Conservation (phyloP, 2,113 vertebrate genomes). For the Dasyornis broadbenti region DNA sequence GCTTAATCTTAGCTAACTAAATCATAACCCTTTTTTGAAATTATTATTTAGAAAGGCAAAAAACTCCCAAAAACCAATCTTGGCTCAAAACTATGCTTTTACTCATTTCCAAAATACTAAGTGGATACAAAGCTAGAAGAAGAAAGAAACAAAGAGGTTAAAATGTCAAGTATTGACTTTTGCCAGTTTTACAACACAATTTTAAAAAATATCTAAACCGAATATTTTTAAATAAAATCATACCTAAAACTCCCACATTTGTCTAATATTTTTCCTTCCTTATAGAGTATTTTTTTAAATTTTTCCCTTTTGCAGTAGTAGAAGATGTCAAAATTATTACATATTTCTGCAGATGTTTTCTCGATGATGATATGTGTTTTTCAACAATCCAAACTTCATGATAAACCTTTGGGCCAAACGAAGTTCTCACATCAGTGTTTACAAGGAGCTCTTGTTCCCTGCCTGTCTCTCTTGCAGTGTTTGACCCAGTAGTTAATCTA, state of each 20-base stretch:
- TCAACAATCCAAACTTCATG: background rate
- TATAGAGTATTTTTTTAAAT: background rate
- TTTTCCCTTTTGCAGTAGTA: background rate
- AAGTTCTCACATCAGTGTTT: background rate
- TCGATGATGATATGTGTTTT: background rate
- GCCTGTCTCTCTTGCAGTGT: background rate
- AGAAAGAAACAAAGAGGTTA: background rate
- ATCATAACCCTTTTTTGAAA: fast-evolving
- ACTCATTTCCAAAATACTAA: background rate
- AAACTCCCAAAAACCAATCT: fast-evolving
- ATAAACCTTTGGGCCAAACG: background rate
- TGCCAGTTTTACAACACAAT: background rate
- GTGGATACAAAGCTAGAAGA: background rate
- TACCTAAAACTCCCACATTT: fast-evolving
- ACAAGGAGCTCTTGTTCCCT: background rate
- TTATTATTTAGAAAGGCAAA: background rate
- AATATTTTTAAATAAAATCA: background rate
- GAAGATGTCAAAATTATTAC: background rate
- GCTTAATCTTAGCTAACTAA: background rate
- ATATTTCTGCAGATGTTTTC: background rate
- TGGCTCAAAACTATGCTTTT: background rate
- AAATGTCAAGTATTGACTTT: background rate
- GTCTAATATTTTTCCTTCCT: background rate
- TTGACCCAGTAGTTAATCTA: background rate
- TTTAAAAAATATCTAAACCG: background rate